Conservation (phyloP, 2,888 invertebrate species). For the Clistopyga incitator region DNA sequence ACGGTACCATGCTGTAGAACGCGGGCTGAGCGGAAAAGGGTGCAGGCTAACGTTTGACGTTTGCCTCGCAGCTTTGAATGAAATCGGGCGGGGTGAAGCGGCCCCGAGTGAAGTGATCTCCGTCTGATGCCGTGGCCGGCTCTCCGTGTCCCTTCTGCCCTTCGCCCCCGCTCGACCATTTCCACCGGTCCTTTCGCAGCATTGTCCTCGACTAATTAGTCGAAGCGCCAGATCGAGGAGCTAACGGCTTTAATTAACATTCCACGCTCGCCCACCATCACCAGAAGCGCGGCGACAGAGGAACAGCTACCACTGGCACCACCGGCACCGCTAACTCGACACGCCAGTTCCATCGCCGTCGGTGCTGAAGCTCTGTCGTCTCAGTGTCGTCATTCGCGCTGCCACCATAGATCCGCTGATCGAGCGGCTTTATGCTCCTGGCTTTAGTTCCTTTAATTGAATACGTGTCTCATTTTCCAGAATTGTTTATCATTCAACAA, state of each 20-base stretch:
- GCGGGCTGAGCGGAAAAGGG: conserved; percentile 67
- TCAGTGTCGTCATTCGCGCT: conserved; percentile 27
- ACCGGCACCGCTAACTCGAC: conserved; percentile 50
- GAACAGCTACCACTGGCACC: conserved; percentile 48
- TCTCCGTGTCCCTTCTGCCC: conserved; percentile 65
- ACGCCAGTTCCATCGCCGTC: conserved; percentile 40
- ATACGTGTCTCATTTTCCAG: background rate
- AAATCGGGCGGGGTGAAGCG: conserved; percentile 70
- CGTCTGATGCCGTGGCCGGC: conserved; percentile 73
- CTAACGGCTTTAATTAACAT: conserved; percentile 84
- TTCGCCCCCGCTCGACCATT: conserved; percentile 66
- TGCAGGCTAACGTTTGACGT: conserved; percentile 75
- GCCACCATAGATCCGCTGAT: conserved; percentile 1
- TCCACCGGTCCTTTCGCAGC: conserved; percentile 77
- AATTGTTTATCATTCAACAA: background rate
- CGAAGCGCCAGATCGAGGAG: conserved; percentile 83
- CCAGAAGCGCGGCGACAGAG: conserved; percentile 61
- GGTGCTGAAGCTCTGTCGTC: conserved; percentile 30
- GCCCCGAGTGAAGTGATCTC: conserved; percentile 80
- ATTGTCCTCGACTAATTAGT: conserved; percentile 84
- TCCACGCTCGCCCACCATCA: conserved; percentile 79
- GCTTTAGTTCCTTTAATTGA: background rate
- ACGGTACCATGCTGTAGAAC: conserved; percentile 59
- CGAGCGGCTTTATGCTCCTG: background rate
- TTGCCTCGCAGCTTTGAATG: conserved; percentile 77